Base-by-base conservation (phyloP, 1,140 invertebrate species). In the Aphaenogaster rudis region DNA sequence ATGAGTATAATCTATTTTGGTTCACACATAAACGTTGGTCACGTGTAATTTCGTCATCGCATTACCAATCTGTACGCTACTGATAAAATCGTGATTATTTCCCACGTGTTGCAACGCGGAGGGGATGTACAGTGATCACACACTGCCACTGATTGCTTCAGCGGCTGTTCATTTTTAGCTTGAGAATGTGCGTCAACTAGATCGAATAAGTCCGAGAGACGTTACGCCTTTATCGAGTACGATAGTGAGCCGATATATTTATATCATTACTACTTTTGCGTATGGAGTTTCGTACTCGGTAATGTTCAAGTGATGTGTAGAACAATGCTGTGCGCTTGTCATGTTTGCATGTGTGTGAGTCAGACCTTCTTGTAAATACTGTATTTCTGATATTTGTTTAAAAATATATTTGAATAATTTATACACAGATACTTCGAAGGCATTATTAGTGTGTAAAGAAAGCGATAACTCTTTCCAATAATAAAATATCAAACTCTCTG, bases 371-470 rank as follows among this genome's bases (percentile, higher is more conserved):
- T 95, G 94, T 95, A 95, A 93, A 95, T 95, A 95, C 86, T 94
- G 92, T 94, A 92, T 92, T 89, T 92, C 90, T 92, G 89, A 92
- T 91, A 91, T 93, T 94, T 94, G 94, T 95, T 95, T 95, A 94
- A 95, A 91, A 94, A 94, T 95, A 95, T 95, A 95, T 94, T 94
- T 95, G 92, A 94, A 93, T 95, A 94, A 95, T 95, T 95, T 95
- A 95, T 95, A 95, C 90, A 92, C 90, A 92, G 71, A 94, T 48
- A 90, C 50, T 86, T 72, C n/a, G 52, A 21, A 82, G 79, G n/a
- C 39, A 72, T 82, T 82, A 72, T 82, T 72, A 59, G 17, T 57
- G 9, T 71, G 15, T 48, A 59, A 59, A 59, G 15, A 82, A 50
- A 69, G 5, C 36, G 54, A 8, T 39, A 69, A 54, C 1, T 48